Conservation (phyloP, 1,140 invertebrate species). For the Aphelinus atriplicis region DNA sequence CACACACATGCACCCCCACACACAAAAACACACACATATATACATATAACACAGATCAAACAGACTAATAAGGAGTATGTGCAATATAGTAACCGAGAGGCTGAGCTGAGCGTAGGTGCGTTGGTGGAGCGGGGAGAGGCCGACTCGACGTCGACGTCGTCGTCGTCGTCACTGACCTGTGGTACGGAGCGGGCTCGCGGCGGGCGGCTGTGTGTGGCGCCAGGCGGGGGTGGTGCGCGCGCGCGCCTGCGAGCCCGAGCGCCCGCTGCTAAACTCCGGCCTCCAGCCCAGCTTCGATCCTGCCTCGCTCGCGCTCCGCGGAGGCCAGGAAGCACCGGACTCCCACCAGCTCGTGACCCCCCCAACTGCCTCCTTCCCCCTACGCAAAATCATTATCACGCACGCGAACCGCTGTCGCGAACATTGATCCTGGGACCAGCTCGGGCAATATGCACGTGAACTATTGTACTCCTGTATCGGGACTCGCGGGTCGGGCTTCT, state of each 20-base stretch:
- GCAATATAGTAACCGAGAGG: slow-evolving; percentile 3
- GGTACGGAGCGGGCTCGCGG: slow-evolving; percentile 53
- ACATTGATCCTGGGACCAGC: no score
- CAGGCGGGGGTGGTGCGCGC: slow-evolving; percentile 6
- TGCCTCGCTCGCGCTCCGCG: no score
- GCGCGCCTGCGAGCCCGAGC: not conserved
- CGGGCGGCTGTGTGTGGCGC: slow-evolving; percentile 53
- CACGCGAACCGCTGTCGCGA: no score
- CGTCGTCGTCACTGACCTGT: slow-evolving; percentile 57
- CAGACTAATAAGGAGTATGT: not conserved
- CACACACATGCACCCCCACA: not conserved
- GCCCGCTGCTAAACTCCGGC: not conserved
- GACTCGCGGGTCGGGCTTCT: no score
- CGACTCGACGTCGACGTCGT: slow-evolving; percentile 27
- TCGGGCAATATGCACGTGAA: no score
- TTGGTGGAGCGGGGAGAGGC: not conserved
- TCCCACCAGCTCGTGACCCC: no score
- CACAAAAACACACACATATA: not conserved
- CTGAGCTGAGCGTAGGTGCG: not conserved
- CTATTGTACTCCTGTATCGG: no score
- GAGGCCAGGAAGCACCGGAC: no score
- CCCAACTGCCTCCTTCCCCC: no score
- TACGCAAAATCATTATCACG: no score
- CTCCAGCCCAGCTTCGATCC: not conserved
- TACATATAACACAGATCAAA: not conserved